Evolutionary conservation across 2,113 vertebrate species (phyloP).

Genomic region (Sciurus niger): DNA sequence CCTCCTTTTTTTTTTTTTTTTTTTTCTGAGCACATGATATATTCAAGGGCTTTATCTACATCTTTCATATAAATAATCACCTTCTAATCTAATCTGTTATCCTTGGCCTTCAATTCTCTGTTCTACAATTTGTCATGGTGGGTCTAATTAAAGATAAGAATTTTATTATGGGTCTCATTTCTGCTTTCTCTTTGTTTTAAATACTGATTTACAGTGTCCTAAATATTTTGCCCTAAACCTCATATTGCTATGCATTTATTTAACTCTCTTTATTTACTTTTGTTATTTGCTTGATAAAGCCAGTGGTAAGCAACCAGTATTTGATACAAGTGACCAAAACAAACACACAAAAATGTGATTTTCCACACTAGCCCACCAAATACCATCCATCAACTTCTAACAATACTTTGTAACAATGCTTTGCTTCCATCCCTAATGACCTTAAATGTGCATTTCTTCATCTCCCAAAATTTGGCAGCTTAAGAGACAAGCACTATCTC

Average conservation of each 20-base stretch:
- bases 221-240: conserved; percentile 50
- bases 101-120: not conserved
- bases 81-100: conserved; percentile 50
- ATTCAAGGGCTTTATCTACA: conserved; percentile 12
- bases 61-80: conserved; percentile 58
- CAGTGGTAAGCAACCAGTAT: not conserved
- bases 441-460: not conserved
- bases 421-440: not conserved
- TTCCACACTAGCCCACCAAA: not conserved
- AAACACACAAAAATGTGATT: not conserved
- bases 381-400: not conserved
- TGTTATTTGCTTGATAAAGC: not conserved
- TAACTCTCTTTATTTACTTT: not conserved
- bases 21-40: not conserved
- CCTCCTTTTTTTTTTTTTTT: not conserved
- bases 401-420: not conserved
- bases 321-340: not conserved
- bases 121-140: conserved; percentile 23
- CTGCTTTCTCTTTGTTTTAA: conserved; percentile 23
- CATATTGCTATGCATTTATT: not conserved
- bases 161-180: not conserved
- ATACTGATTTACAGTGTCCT: not conserved
- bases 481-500: not conserved
- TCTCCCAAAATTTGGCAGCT: not conserved
- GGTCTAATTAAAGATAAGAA: conserved; percentile 38